phyloP scores from a whole-genome alignment of 2,888 invertebrate species.

The Tuberolachnus salignus region DNA sequence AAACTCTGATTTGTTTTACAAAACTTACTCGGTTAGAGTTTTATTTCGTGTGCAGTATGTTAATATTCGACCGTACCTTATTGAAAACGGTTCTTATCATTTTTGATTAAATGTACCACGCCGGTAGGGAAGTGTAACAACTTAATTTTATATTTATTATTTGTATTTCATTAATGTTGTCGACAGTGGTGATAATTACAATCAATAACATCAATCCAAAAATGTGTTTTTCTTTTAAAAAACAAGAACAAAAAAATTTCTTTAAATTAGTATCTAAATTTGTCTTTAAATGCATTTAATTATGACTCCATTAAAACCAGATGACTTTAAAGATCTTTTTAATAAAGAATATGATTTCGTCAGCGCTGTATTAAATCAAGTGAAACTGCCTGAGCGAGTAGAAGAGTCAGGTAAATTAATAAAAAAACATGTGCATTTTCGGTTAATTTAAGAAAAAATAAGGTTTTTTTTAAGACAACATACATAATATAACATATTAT shows the following conservation, averaged over 20 bases:
- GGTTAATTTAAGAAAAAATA: no score
- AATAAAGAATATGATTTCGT: conserved; percentile 46
- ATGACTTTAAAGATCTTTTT: conserved; percentile 26
- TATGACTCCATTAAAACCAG: conserved; percentile 32
- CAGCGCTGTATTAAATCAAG: conserved; percentile 24
- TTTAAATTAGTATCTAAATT: not conserved
- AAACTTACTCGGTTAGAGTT: no score
- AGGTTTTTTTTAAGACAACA: no score
- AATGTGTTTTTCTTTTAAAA: conserved; percentile 31
- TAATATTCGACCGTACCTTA: no score
- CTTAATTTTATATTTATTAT: no score
- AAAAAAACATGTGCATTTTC: conserved; percentile 18
- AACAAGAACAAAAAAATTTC: not conserved
- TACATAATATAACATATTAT: no score
- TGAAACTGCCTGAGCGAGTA: conserved; percentile 33
- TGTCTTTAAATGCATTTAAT: conserved; percentile 21
- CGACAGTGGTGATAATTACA: conserved; percentile 9
- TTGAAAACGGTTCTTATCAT: no score
- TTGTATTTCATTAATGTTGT: no score
- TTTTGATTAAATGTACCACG: no score
- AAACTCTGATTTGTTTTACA: no score
- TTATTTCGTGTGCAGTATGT: no score
- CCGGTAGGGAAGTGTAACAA: no score
- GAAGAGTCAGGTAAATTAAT: conserved; percentile 47
- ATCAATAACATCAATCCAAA: conserved; percentile 9